A percentile compares a stretch with the other conserved stretches of the same genome.
These are phyloP conservation scores for Sitobion miscanthi DNA, from an alignment of 1,140 invertebrate species.

Conservation along the genomic window DNA sequence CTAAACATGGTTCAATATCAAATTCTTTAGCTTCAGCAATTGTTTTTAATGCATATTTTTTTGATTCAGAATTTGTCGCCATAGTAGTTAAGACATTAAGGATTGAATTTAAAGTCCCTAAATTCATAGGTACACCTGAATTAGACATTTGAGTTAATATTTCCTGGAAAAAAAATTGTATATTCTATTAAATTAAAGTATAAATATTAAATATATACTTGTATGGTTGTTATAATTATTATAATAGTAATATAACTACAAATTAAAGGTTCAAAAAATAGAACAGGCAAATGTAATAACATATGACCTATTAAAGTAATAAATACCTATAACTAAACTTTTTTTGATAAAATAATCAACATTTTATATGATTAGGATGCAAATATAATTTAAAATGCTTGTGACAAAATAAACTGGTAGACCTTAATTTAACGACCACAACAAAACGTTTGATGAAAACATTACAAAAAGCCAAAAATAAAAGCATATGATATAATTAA, in stretches of 20 bases:
- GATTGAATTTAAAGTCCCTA: slow-evolving; percentile 76
- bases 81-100: slow-evolving; percentile 68
- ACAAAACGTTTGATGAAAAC: too few species aligned
- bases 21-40: slow-evolving; percentile 73
- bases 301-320: neutral
- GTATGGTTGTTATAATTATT: neutral
- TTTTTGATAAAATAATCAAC: neutral
- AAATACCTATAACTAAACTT: neutral
- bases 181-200: neutral
- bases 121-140: slow-evolving; percentile 70
- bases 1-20: slow-evolving; percentile 75
- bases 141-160: slow-evolving; percentile 70
- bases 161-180: slow-evolving; percentile 61
- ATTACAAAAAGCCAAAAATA: too few species aligned
- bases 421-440: too few species aligned
- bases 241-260: neutral
- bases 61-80: slow-evolving; percentile 63
- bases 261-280: neutral
- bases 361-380: neutral
- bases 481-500: too few species aligned
- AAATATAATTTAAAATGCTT: neutral
- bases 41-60: slow-evolving; percentile 65
- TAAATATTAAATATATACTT: neutral
- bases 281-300: too few species aligned
- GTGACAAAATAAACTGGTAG: too few species aligned